phyloP scores from a whole-genome alignment of 2,888 invertebrate genomes.

The Pandemis heparana region DNA sequence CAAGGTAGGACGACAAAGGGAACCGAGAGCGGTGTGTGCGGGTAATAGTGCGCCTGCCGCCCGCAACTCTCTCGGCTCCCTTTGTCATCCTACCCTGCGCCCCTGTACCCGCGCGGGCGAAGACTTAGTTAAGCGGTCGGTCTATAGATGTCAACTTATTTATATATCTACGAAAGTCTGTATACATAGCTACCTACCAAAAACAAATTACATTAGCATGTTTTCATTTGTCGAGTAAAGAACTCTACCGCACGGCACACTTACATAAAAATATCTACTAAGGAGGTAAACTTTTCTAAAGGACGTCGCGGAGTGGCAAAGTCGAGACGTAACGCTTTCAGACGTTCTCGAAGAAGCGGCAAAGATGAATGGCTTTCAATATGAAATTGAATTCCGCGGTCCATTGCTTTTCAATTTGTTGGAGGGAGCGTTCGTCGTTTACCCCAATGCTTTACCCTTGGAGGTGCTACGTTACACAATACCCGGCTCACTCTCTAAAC shows the following conservation, averaged over 20 bases:
- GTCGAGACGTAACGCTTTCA: constrained; percentile 82
- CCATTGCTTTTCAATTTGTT: constrained; percentile 88
- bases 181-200: neutral
- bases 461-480: constrained; percentile 70
- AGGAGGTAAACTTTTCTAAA: constrained; percentile 73
- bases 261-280: constrained; percentile 37
- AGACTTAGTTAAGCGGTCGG: too few relatives aligned
- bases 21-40: too few relatives aligned
- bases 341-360: constrained; percentile 80
- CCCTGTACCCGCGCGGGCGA: too few relatives aligned
- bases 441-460: constrained; percentile 68
- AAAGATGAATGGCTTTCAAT: constrained; percentile 87
- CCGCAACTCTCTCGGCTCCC: too few relatives aligned
- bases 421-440: constrained; percentile 79
- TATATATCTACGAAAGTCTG: neutral
- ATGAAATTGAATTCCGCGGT: constrained; percentile 90
- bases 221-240: neutral
- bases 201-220: neutral
- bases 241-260: constrained; percentile 2
- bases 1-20: too few relatives aligned
- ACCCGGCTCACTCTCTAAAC: constrained; percentile 54
- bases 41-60: too few relatives aligned
- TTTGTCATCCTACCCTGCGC: too few relatives aligned
- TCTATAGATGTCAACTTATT: too few relatives aligned
- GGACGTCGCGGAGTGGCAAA: constrained; percentile 75